Percentiles rank a stretch among this genome's conserved stretches.
phyloP scores from a whole-genome alignment of 64 coral and sea anemone genomes.

The Stichodactyla helianthus region DNA sequence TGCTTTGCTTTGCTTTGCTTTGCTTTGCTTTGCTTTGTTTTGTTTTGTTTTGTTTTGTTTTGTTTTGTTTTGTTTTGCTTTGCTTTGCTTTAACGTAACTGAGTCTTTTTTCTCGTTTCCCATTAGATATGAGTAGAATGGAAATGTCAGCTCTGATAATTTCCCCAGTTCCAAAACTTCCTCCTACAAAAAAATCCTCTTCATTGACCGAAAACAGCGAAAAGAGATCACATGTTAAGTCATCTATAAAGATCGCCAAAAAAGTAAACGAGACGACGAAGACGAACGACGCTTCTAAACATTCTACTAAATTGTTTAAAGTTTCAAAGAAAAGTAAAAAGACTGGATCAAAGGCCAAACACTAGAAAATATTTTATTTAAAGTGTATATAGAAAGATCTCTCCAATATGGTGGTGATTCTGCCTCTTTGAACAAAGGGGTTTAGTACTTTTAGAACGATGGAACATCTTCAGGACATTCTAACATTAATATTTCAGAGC shows the following conservation, averaged over 20 bases:
- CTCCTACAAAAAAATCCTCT: conserved; percentile 50
- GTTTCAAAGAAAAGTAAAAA: neutral
- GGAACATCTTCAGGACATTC: too few species aligned
- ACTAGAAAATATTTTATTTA: neutral
- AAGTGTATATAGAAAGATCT: neutral
- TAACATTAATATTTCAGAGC: too few species aligned
- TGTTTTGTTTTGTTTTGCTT: too few species aligned
- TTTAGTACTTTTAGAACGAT: too few species aligned
- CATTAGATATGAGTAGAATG: conserved; percentile 81
- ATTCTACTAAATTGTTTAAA: neutral
- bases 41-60: too few species aligned
- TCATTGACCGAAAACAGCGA: conserved; percentile 24
- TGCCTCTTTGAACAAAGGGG: neutral
- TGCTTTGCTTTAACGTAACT: too few species aligned
- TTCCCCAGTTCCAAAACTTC: conserved; percentile 43
- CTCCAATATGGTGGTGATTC: neutral
- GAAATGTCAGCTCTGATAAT: conserved; percentile 85
- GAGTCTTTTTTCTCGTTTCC: neutral
- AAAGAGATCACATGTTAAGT: neutral
- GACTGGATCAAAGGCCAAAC: neutral
- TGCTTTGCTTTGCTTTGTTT: too few species aligned
- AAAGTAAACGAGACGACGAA: neutral
- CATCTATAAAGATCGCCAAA: neutral
- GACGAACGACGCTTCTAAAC: neutral
- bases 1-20: too few species aligned